Evolutionary conservation across 2,888 invertebrate genomes (phyloP), one percentile per base, ranked within the genome.

Genomic region (Orthosia gracilis): DNA sequence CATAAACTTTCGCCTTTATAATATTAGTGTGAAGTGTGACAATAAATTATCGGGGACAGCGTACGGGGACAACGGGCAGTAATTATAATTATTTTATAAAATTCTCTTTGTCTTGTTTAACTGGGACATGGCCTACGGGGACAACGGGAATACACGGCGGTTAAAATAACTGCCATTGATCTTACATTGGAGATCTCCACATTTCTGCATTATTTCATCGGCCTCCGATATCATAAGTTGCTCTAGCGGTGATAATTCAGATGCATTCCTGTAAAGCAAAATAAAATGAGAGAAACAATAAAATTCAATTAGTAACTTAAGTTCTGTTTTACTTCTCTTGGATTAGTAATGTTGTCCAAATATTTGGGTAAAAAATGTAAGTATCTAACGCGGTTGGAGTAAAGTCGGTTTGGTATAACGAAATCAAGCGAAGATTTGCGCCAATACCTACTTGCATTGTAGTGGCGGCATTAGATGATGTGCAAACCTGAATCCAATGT

Each of bases 151-250:
- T 31, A 31, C 31, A 7, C 5, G 7, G 5, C 17, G 15, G 55
- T 55, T 45, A 18, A 12, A 73, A 50, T 55, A 31, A 31, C 4
- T 45, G 17, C 0, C 13, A 57, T 47, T n/a, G 0, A 3, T 21
- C 69, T 61, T 78, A 95, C 96, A 93, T 91, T 92, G 92, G 40
- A 92, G 89, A 81, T 95, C 94, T 5, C 94, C 94, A 80, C 93
- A 95, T 87, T 94, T 96, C 79, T 93, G 94, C 70, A 96, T 87
- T 66, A 96, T 95, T 89, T 95, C 95, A 82, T 96, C 96, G 1
- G 95, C 96, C 88, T 96, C 96, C 2, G 91, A 86, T 72, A 96
- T 88, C 18, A 96, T 79, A 63, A 90, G 84, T 82, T 94, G 93
- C 72, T 96, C 96, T 7, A 89, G 88, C 2, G 91, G 86, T 2